Evolutionary conservation across 1,140 invertebrate species (phyloP).

Genomic region (Trachymyrmex septentrionalis): DNA sequence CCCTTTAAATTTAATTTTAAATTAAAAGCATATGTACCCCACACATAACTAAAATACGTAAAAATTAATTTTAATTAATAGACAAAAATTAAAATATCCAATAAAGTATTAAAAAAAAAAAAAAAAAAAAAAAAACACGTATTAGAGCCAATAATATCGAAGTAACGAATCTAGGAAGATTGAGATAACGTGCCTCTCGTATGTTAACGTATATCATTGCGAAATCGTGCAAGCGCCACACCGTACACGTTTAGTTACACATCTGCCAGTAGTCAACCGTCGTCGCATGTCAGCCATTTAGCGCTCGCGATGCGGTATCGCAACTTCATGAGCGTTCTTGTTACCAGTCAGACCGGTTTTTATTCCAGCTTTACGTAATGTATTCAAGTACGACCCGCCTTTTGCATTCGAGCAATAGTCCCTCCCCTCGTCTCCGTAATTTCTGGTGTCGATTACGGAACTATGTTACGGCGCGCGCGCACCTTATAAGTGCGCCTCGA

Average conservation of each 20-base stretch:
- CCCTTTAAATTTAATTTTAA: not conserved
- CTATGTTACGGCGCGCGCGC: conserved; percentile 24
- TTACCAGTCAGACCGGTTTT: conserved; percentile 50
- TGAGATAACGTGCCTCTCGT: not conserved
- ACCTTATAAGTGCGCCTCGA: conserved; percentile 13
- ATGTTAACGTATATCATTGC: conserved; percentile 24
- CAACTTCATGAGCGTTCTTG: not conserved
- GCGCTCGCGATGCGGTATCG: conserved; percentile 31
- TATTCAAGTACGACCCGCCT: conserved; percentile 34
- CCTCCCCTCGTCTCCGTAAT: conserved; percentile 17
- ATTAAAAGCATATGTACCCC: not conserved
- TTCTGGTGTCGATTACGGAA: conserved; percentile 48
- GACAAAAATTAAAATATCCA: not conserved
- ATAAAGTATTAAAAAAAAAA: not conserved
- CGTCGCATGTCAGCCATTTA: conserved; percentile 45
- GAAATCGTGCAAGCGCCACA: conserved; percentile 10
- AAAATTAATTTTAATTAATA: not conserved
- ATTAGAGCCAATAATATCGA: not conserved
- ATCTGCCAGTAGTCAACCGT: conserved; percentile 44
- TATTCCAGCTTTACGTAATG: conserved; percentile 40
- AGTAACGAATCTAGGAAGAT: not conserved
- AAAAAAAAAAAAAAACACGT: not conserved
- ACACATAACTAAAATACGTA: not conserved
- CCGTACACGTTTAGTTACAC: not conserved
- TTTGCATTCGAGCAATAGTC: not conserved